These are phyloP conservation scores for Pseudorectes ferrugineus DNA, from an alignment of 2,113 vertebrate genomes.

Conservation along the genomic window DNA sequence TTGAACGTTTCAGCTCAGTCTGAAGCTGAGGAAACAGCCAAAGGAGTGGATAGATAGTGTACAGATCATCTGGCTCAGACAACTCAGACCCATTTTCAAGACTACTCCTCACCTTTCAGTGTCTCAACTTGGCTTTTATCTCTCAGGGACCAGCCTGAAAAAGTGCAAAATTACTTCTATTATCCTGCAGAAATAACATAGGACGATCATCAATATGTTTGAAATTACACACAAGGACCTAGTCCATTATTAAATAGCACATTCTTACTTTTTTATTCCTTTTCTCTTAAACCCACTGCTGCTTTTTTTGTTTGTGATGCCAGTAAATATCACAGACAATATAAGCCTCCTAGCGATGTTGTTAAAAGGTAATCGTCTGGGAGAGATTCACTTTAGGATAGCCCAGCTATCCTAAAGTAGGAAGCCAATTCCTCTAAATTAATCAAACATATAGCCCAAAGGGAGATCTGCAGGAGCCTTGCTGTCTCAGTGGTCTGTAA, in stretches of 20 bases:
- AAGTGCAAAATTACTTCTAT: background rate
- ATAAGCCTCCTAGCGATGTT: background rate
- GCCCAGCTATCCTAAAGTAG: background rate
- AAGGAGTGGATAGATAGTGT: background rate
- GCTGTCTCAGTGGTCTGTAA: background rate
- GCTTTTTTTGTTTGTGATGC: background rate
- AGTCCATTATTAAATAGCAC: background rate
- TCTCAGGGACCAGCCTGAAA: background rate
- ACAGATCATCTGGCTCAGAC: background rate
- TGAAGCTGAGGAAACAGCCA: background rate
- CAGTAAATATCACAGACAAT: background rate
- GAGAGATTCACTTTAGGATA: background rate
- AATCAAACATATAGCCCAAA: background rate
- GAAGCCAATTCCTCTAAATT: background rate
- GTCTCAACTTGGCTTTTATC: background rate
- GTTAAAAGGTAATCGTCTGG: background rate
- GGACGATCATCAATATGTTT: background rate
- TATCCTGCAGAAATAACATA: background rate
- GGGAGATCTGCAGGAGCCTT: background rate
- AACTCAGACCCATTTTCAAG: background rate
- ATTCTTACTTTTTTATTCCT: background rate
- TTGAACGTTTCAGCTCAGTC: background rate
- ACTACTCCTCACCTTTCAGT: background rate
- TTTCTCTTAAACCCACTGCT: background rate
- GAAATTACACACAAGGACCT: background rate